Evolutionary conservation across 2,797 vertebrate genomes (phyloP).

Genomic region (Dendrocincla fuliginosa): DNA sequence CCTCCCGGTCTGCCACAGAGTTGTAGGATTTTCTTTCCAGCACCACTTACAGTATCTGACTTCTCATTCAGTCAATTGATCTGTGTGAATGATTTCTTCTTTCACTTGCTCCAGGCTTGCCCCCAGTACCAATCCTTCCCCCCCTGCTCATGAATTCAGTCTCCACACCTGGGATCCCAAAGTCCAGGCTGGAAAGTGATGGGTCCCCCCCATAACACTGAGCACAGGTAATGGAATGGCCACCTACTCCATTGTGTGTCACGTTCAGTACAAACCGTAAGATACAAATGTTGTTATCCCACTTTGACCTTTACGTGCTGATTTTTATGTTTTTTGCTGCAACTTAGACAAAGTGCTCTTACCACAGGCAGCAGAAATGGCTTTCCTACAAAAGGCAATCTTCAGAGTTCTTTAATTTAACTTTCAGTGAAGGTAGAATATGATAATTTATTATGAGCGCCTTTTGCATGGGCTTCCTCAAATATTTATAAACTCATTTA

Average conservation of each 20-base stretch:
- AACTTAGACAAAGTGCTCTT: background rate
- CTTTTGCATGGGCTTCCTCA: conserved; percentile 46
- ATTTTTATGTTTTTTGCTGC: background rate
- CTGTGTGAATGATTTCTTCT: background rate
- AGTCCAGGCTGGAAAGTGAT: too few relatives aligned
- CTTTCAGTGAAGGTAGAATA: background rate
- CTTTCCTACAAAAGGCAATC: background rate
- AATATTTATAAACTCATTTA: conserved; percentile 70
- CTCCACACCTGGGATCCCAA: background rate
- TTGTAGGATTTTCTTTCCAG: background rate
- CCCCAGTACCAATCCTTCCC: background rate
- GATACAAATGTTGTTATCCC: background rate
- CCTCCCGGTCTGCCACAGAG: background rate
- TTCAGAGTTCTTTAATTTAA: background rate
- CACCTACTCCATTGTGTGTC: too few relatives aligned
- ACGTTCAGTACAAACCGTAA: background rate
- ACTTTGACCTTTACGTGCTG: background rate
- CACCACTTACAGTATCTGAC: background rate
- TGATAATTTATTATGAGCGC: conserved; percentile 22
- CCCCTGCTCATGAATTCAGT: background rate
- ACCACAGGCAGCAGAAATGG: background rate
- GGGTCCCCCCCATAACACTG: background rate
- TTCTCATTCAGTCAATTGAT: background rate
- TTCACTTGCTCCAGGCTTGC: background rate
- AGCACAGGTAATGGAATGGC: background rate